Conservation (phyloP, 2,888 invertebrate genomes). For the Brachyptera putata region DNA sequence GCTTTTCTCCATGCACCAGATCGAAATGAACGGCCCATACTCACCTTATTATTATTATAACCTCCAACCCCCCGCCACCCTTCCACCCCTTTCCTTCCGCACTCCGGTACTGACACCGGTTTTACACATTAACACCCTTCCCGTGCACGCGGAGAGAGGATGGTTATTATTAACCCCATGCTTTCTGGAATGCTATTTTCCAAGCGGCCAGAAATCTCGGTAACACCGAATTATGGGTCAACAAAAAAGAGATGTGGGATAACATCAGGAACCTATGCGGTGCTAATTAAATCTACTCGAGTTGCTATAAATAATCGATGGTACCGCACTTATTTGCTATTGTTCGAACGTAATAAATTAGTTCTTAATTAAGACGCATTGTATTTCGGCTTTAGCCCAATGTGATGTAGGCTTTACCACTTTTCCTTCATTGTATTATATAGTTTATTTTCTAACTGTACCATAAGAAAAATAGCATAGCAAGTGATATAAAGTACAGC, state of each 20-base stretch:
- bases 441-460: too few relatives aligned
- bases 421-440: too few relatives aligned
- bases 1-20: conserved; percentile 17
- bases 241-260: not conserved
- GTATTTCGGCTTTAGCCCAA: too few relatives aligned
- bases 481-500: too few relatives aligned
- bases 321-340: too few relatives aligned
- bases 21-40: conserved; percentile 16
- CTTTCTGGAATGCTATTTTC: conserved; percentile 3
- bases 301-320: too few relatives aligned
- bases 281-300: conserved; percentile 15
- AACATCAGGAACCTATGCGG: not conserved
- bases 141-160: conserved; percentile 1
- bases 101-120: conserved; percentile 5
- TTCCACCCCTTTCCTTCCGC: not conserved
- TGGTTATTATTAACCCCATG: conserved; percentile 15
- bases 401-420: too few relatives aligned
- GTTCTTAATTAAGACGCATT: too few relatives aligned
- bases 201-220: not conserved
- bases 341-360: too few relatives aligned
- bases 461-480: too few relatives aligned
- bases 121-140: conserved; percentile 19
- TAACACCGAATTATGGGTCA: conserved; percentile 14
- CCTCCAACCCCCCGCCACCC: not conserved
- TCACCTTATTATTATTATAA: conserved; percentile 17